Conservation (phyloP, 2,797 vertebrate genomes). For the Bryconaethiops microstoma region DNA sequence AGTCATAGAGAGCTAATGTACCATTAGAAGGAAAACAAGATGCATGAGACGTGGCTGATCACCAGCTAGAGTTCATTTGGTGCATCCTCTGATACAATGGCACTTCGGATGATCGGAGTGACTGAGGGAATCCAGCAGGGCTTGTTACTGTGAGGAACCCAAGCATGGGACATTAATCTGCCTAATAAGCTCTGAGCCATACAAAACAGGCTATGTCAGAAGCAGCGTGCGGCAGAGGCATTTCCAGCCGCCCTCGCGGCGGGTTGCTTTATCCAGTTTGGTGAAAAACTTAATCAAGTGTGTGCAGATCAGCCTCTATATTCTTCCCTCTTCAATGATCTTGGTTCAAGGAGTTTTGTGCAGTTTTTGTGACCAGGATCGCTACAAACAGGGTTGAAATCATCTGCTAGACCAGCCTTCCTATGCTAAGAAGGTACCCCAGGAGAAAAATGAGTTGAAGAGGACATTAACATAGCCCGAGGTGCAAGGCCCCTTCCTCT, state of each 20-base stretch:
- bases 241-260: conserved; percentile 58
- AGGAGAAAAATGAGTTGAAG: neutral
- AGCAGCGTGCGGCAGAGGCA: conserved; percentile 55
- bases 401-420: neutral
- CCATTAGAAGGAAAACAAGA: neutral
- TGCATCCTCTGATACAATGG: neutral
- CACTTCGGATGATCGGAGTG: conserved; percentile 49
- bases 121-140: conserved; percentile 41
- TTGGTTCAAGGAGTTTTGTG: neutral
- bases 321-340: neutral
- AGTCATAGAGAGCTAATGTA: neutral
- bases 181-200: conserved; percentile 67
- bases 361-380: neutral
- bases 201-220: conserved; percentile 60
- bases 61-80: conserved; percentile 21
- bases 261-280: conserved; percentile 58
- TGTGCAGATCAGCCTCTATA: neutral
- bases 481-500: neutral
- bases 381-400: neutral
- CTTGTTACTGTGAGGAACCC: conserved; percentile 68
- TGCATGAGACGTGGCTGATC: neutral
- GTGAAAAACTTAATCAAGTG: conserved; percentile 4
- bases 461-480: conserved; percentile 1
- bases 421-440: neutral
- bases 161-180: conserved; percentile 63